Base-by-base conservation (phyloP, 1,140 invertebrate genomes). In the Linepithema humile region DNA sequence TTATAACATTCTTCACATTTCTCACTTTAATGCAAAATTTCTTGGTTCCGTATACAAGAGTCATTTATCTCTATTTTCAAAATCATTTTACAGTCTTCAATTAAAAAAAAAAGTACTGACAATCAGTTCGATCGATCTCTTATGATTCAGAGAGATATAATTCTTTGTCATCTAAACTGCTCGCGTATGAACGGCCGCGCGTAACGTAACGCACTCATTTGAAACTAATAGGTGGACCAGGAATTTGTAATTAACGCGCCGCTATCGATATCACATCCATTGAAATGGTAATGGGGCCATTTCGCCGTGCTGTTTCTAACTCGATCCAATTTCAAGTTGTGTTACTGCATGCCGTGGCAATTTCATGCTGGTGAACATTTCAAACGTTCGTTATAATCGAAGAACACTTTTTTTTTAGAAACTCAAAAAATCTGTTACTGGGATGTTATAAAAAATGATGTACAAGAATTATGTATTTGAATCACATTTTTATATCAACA, bases 401-500 rank as follows among this genome's bases (percentile, higher is more conserved):
- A 59, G 10, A 2, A n/a, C 32, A 53, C 12, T 82, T 73, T 35
- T 43, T 7, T 1, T 62, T 62, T 23, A 50, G 23, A 2, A 0
- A 38, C 32, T 7, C 10, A 59, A 26, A 82, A 60, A 60, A 29
- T 43, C 23, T 38, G 26, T 70, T 38, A 62, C 53, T 20, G 7
- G 67, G 50, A 57, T 50, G 15, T 85, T 29, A 29, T 20, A 23
- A 5, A 53, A 85, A 35, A 15, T 26, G 5, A 50, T 2, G 12
- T 35, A 50, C 29, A 35, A 55, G n/a, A 50, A 6, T 69, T 67
- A 78, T 38, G 2, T 70, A 69, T 17, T 88, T 82, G 60, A 84
- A 89, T 77, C 87, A 89, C n/a, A 70, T 82, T 84, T 89, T 84
- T 89, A 87, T 89, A 89, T 89, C 60, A 89, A 88, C 69, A 89